phyloP scores from a whole-genome alignment of 2,113 vertebrate genomes.

The Cynocephalus volans region DNA sequence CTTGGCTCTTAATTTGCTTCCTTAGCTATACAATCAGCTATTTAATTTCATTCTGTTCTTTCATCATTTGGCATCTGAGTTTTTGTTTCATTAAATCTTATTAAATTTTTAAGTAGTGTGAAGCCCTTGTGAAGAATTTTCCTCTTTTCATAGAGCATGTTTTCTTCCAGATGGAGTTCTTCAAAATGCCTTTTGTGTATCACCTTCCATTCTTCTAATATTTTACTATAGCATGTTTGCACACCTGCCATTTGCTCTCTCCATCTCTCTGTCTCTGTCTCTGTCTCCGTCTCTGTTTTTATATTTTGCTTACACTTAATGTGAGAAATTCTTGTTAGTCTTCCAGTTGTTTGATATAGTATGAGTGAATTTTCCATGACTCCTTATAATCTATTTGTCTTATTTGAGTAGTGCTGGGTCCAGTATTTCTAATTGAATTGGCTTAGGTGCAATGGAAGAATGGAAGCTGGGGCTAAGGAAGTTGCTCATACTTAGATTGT shows the following conservation, averaged over 20 bases:
- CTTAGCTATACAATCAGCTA: not conserved
- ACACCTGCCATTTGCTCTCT: not conserved
- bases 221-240: not conserved
- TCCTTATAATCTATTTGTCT: not conserved
- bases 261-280: no score
- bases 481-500: not conserved
- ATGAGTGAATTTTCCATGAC: not conserved
- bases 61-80: not conserved
- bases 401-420: not conserved
- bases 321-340: not conserved
- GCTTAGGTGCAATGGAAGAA: not conserved
- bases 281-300: not conserved
- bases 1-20: slow-evolving; percentile 13
- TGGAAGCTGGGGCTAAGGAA: not conserved
- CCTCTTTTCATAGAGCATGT: not conserved
- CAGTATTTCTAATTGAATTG: not conserved
- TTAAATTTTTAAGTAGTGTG: not conserved
- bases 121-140: not conserved
- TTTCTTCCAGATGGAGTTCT: not conserved
- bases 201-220: not conserved
- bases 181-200: not conserved
- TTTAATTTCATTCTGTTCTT: slow-evolving; percentile 1
- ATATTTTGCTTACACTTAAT: not conserved
- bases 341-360: not conserved
- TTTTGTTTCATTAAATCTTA: slow-evolving; percentile 21